Conservation (phyloP, 2,797 vertebrate species). For the Neopelma chrysocephalum region DNA sequence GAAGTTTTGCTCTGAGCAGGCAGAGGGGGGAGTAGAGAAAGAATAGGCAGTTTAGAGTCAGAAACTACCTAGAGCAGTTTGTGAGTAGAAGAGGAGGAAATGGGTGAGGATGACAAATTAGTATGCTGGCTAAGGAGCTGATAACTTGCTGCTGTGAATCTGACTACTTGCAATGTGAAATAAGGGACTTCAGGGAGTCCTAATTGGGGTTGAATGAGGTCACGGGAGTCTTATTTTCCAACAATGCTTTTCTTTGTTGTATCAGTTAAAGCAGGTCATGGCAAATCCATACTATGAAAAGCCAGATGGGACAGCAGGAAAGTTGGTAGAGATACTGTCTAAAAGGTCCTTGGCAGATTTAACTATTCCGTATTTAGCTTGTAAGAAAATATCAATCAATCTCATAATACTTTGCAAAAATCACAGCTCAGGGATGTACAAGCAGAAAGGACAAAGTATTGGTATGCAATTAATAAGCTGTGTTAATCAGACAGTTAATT, state of each 20-base stretch:
- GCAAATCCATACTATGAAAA: background rate
- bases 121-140: background rate
- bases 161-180: background rate
- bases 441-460: background rate
- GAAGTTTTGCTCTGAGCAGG: background rate
- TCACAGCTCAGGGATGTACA: background rate
- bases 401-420: background rate
- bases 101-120: background rate
- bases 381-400: background rate
- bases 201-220: conserved; percentile 1
- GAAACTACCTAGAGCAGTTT: background rate
- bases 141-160: background rate
- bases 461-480: background rate
- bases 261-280: background rate
- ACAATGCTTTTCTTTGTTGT: background rate
- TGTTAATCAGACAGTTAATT: background rate
- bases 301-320: background rate
- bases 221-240: background rate
- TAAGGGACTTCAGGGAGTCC: background rate
- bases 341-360: background rate
- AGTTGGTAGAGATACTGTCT: background rate
- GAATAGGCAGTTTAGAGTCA: background rate
- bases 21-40: background rate
- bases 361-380: background rate
- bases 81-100: background rate